Percentiles rank a stretch among this genome's conserved stretches.
phyloP scores from a whole-genome alignment of 2,113 vertebrate species.

The Psammodynastes pulverulentus region DNA sequence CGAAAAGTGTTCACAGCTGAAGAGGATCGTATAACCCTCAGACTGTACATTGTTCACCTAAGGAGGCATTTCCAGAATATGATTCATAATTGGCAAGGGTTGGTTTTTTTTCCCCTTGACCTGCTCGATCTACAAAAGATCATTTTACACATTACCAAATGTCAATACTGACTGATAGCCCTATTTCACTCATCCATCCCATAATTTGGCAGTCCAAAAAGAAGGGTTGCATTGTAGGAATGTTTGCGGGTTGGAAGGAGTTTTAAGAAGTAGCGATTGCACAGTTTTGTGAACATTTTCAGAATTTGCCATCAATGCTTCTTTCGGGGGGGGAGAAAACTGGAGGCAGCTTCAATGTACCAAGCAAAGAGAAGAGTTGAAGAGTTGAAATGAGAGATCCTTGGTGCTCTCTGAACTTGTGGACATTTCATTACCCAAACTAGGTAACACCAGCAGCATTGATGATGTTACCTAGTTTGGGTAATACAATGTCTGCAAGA shows the following conservation, averaged over 20 bases:
- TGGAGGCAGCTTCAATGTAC: background rate
- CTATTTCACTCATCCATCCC: background rate
- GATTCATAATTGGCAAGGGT: rapidly evolving
- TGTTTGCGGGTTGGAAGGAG: background rate
- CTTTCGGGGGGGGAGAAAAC: rapidly evolving
- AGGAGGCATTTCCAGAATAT: slow-evolving; percentile 34
- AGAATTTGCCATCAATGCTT: background rate
- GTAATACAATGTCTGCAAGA: too few relatives aligned
- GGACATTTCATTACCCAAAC: background rate
- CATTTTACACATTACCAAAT: background rate
- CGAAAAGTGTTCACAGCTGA: slow-evolving; percentile 64
- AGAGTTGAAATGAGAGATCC: background rate
- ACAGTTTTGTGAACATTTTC: background rate
- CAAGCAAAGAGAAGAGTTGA: background rate
- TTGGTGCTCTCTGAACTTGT: background rate
- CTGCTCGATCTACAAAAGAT: background rate
- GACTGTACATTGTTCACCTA: slow-evolving; percentile 46
- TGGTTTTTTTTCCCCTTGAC: background rate
- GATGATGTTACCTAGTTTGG: too few relatives aligned
- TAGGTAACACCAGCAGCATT: background rate
- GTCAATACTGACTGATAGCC: background rate
- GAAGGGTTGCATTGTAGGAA: background rate
- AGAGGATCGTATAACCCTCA: slow-evolving; percentile 59
- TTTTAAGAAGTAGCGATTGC: background rate
- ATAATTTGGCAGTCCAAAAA: background rate